phyloP scores from a whole-genome alignment of 2,888 invertebrate species.

The Rhogogaster chlorosoma region DNA sequence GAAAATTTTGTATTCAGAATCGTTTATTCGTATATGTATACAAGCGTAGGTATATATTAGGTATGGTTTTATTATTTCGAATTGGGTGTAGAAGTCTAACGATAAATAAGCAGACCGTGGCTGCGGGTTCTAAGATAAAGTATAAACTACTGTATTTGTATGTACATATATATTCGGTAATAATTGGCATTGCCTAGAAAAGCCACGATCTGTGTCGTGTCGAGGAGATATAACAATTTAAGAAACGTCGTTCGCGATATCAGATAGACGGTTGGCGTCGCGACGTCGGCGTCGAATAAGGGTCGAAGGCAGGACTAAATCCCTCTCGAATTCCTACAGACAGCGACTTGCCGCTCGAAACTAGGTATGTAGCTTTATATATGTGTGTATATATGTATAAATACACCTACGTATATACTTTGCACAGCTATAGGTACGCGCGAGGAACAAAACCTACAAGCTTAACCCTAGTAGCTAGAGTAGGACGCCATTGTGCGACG shows the following conservation, averaged over 20 bases:
- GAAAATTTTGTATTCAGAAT: neutral
- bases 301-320: constrained; percentile 1
- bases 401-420: neutral
- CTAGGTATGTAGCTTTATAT: neutral
- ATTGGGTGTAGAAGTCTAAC: neutral
- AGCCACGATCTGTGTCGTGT: constrained; percentile 19
- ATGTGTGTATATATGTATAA: neutral
- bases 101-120: neutral
- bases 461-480: neutral
- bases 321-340: constrained; percentile 7
- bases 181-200: constrained; percentile 11
- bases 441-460: constrained; percentile 25
- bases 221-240: constrained; percentile 21
- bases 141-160: neutral
- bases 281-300: constrained; percentile 30
- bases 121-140: neutral
- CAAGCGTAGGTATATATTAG: too few relatives aligned
- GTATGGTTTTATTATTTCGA: neutral
- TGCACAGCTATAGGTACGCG: neutral
- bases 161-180: neutral
- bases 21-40: neutral
- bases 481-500: neutral
- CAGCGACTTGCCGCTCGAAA: neutral
- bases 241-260: constrained; percentile 3
- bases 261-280: constrained; percentile 20